A percentile compares a stretch with the other conserved stretches of the same genome.
phyloP scores from a whole-genome alignment of 2,113 vertebrate genomes.

The Stegostoma tigrinum region DNA sequence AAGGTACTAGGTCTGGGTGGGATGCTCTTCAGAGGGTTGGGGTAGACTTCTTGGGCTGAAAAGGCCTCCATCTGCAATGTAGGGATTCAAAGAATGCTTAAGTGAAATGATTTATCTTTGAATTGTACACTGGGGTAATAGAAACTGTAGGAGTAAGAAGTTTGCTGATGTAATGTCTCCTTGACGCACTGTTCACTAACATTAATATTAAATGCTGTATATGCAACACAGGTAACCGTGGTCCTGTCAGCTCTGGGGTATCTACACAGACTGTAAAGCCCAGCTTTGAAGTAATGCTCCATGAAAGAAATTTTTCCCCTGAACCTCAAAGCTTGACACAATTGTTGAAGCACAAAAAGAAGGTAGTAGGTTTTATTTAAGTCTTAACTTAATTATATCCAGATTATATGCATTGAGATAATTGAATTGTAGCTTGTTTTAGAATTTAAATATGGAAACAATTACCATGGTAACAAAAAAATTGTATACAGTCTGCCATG shows the following conservation, averaged over 20 bases:
- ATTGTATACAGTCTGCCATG: background rate
- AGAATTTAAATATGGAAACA: background rate
- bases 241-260: background rate
- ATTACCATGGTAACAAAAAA: background rate
- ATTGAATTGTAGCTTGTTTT: background rate
- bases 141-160: background rate
- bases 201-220: background rate
- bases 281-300: background rate
- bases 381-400: background rate
- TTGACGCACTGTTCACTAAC: background rate
- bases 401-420: background rate
- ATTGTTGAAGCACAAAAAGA: background rate
- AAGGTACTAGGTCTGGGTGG: too few relatives aligned
- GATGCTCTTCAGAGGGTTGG: too few relatives aligned
- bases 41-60: too few relatives aligned
- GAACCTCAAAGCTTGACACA: background rate
- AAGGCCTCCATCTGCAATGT: too few relatives aligned
- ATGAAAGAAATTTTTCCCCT: background rate
- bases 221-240: background rate
- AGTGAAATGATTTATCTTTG: background rate
- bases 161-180: background rate
- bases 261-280: background rate
- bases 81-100: background rate
- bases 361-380: background rate
- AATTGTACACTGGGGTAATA: background rate